Percentiles rank a stretch among this genome's conserved stretches.
Conservation (phyloP, 2,113 vertebrate species). For the Leptodactylus fuscus region DNA sequence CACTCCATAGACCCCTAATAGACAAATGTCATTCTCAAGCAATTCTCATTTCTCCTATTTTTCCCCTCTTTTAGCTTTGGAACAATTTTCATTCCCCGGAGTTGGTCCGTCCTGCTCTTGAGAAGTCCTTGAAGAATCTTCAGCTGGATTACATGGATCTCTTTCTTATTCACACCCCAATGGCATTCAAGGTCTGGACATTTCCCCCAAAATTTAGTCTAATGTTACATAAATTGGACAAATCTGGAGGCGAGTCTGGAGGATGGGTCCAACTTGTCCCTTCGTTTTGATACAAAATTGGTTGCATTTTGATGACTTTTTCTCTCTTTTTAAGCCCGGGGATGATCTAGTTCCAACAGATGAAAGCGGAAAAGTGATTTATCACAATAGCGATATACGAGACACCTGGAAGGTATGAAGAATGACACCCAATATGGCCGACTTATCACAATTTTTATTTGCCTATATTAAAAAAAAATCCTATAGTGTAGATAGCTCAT, state of each 20-base stretch:
- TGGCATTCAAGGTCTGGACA: slow-evolving; percentile 67
- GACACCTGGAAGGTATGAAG: slow-evolving; percentile 80
- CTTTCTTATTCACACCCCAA: slow-evolving; percentile 77
- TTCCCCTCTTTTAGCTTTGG: slow-evolving; percentile 74
- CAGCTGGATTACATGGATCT: slow-evolving; percentile 82
- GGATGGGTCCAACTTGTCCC: background rate
- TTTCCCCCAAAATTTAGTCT: background rate
- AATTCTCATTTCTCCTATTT: background rate
- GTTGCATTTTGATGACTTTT: background rate
- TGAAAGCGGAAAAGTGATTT: slow-evolving; percentile 71
- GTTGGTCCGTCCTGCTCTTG: slow-evolving; percentile 72
- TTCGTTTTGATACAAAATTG: no score
- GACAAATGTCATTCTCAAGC: no score
- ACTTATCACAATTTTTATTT: no score
- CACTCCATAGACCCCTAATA: no score
- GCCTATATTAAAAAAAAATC: no score
- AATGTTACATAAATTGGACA: no score
- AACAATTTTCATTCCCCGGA: slow-evolving; percentile 75
- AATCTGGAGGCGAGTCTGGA: background rate
- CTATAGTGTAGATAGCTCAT: no score
- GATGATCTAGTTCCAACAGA: slow-evolving; percentile 73
- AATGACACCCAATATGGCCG: no score
- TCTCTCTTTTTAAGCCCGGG: slow-evolving; percentile 70
- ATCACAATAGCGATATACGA: slow-evolving; percentile 76
- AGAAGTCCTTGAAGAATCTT: slow-evolving; percentile 74